Base-by-base conservation (phyloP, 2,113 vertebrate species). In the Sphaerodactylus townsendi region DNA sequence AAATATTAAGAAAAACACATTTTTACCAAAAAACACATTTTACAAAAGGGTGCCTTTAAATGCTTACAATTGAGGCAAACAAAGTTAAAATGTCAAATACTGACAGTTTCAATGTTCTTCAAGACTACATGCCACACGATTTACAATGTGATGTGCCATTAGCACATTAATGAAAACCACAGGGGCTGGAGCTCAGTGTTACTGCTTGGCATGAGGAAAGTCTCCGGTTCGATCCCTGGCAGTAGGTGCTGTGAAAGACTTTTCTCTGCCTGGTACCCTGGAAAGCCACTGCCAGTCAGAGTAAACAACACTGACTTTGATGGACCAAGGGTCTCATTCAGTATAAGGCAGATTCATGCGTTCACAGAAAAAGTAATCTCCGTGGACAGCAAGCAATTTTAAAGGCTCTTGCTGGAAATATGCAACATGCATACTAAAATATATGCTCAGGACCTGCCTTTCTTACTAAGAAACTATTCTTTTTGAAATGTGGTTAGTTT, bases 21-120 rank as follows among this genome's bases (percentile, higher is more conserved):
- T 44, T 44, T 44, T 44, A 44, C n/a, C 5, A 62, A 7, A 14
- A 59, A 7, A 25, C 25, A 59, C 21, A 23, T 59, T 59, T 59
- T 59, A 59, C 17, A 59, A 59, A 4, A 56, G 25, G 25, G 25
- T 62, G 28, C 1, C 23, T 62, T n/a, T 62, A 62, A 62, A 2
- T 62, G 59, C 56, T 23, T 19, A 59, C 21, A 56, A 56, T 56
- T 5, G 28, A 62, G 25, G 23, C 2, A 62, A 62, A 2, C 7
- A 62, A 62, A 62, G 59, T 25, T 62, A 62, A 62, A 62, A 28
- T 25, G 9, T 37, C 13, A 44, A 59, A 11, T 74, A 78, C 44
- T 62, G 84, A 92, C 84, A 75, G 33, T 30, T 69, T 73, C 35
- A 69, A n/a, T 59, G 44, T 21, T 59, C 53, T 53, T 81, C 33